Percentiles rank a stretch among this genome's conserved stretches.
These are phyloP conservation scores for Acanthococcus lagerstroemiae DNA, from an alignment of 2,888 invertebrate genomes.

Conservation along the genomic window DNA sequence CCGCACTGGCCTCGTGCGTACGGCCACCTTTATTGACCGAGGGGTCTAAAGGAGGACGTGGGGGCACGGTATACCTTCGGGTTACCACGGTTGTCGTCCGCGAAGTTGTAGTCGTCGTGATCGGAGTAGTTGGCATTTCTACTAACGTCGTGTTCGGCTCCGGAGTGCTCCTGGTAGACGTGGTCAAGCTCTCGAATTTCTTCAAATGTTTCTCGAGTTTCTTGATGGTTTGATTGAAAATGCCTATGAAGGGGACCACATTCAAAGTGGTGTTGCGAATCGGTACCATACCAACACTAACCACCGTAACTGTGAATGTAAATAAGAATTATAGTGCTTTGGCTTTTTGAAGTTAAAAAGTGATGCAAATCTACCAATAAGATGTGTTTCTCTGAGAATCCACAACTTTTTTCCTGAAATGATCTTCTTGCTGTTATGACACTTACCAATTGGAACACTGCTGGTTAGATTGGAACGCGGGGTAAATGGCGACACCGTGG, in stretches of 20 bases:
- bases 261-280: slow-evolving; percentile 1
- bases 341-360: too few relatives aligned
- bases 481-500: slow-evolving; percentile 10
- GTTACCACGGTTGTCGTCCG: slow-evolving; percentile 39
- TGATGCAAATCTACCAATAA: too few relatives aligned
- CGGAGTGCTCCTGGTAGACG: slow-evolving; percentile 16
- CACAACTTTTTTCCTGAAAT: background rate
- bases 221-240: background rate
- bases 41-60: slow-evolving; percentile 39
- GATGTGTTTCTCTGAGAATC: background rate
- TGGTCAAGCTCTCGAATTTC: slow-evolving; percentile 7
- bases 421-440: background rate
- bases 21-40: slow-evolving; percentile 59
- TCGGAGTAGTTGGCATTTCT: slow-evolving; percentile 40
- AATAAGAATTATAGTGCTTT: too few relatives aligned
- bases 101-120: slow-evolving; percentile 39
- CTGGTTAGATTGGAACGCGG: slow-evolving; percentile 6
- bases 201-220: slow-evolving; percentile 6
- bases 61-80: slow-evolving; percentile 38
- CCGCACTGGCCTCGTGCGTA: slow-evolving; percentile 62
- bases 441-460: slow-evolving; percentile 13
- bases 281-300: slow-evolving; percentile 16
- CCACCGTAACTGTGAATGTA: slow-evolving; percentile 8
- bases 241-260: background rate
- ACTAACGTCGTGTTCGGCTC: slow-evolving; percentile 37